These are phyloP conservation scores for Nipponia nippon DNA, from an alignment of 2,113 vertebrate species.

Conservation along the genomic window DNA sequence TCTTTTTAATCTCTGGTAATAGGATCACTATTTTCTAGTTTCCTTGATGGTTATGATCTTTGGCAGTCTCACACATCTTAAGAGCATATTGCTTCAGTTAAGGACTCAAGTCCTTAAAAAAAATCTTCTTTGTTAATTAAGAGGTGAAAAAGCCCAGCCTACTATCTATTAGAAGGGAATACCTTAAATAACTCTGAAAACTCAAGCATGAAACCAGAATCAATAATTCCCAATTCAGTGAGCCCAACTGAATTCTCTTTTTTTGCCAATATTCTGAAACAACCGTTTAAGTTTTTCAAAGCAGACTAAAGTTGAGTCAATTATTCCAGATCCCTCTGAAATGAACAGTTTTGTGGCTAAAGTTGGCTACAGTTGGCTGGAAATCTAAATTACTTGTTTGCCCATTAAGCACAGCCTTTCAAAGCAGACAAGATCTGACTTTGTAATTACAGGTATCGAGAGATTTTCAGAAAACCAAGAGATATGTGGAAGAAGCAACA, in stretches of 20 bases:
- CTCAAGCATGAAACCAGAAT: not conserved
- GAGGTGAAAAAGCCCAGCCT: not conserved
- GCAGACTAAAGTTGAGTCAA: not conserved
- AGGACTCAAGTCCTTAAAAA: not conserved
- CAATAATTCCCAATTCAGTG: not conserved
- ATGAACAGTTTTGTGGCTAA: not conserved
- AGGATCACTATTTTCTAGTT: not conserved
- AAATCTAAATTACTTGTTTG: not conserved
- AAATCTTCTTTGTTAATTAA: not conserved
- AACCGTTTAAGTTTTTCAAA: not conserved
- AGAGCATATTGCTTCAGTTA: not conserved
- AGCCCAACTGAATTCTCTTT: not conserved
- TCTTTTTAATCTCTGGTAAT: not conserved
- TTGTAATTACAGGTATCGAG: not conserved
- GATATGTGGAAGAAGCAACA: not conserved
- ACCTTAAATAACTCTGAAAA: not conserved
- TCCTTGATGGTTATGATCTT: not conserved
- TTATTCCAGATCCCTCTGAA: not conserved
- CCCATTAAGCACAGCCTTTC: not conserved
- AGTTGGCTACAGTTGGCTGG: not conserved
- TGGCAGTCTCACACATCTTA: not conserved
- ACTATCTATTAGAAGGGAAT: not conserved
- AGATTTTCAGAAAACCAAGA: not conserved
- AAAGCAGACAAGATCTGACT: not conserved
- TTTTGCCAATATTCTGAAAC: not conserved